Conservation (phyloP, 2,113 vertebrate species). For the Lycaon pictus region DNA sequence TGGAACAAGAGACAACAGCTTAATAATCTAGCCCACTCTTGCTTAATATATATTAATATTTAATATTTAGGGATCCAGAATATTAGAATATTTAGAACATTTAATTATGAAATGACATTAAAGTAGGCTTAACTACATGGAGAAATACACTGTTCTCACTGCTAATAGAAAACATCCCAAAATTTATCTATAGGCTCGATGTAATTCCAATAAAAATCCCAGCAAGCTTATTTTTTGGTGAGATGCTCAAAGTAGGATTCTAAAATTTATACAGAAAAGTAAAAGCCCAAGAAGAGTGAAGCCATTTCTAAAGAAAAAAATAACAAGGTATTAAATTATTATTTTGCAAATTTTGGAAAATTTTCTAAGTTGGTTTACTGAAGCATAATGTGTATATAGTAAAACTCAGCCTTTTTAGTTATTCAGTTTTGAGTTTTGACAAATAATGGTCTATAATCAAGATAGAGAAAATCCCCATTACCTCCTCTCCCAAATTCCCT, state of each 20-base stretch:
- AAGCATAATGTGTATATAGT: background rate
- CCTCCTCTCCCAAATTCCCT: background rate
- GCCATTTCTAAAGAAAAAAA: background rate
- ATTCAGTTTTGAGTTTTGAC: background rate
- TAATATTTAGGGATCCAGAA: background rate
- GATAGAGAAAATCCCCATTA: background rate
- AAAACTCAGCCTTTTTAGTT: background rate
- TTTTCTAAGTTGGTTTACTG: background rate
- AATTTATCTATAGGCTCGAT: background rate
- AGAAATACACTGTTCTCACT: background rate
- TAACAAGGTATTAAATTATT: background rate
- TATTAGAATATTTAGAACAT: background rate
- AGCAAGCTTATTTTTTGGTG: background rate
- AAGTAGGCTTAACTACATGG: background rate
- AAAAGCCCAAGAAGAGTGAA: background rate
- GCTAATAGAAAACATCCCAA: background rate
- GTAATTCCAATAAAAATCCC: background rate
- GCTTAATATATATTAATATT: background rate
- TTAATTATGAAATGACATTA: background rate
- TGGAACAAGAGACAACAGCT: background rate
- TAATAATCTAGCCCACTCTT: background rate
- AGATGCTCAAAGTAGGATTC: background rate
- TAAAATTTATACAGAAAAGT: background rate
- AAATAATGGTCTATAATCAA: background rate
- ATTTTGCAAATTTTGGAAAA: background rate